A percentile compares a stretch with the other conserved stretches of the same genome.
Conservation (phyloP, 2,113 vertebrate species). For the Pipa parva region DNA sequence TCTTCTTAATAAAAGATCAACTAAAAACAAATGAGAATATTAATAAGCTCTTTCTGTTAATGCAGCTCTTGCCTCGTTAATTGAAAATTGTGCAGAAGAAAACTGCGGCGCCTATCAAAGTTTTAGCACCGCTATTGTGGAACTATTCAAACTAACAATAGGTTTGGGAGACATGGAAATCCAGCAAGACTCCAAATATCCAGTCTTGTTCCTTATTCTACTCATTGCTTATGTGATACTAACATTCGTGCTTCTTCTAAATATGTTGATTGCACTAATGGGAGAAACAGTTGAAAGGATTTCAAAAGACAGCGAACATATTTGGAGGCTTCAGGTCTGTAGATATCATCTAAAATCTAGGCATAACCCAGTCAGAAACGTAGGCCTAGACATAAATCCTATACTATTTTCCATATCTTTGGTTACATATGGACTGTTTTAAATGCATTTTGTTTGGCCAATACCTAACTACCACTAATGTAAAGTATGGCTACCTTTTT, state of each 20-base stretch:
- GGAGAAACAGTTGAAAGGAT: slow-evolving; percentile 73
- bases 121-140: slow-evolving; percentile 62
- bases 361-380: no score
- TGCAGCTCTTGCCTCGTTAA: slow-evolving; percentile 67
- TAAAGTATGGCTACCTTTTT: no score
- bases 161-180: slow-evolving; percentile 72
- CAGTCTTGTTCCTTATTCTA: slow-evolving; percentile 67
- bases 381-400: no score
- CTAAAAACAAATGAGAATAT: no score
- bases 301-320: slow-evolving; percentile 72
- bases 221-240: slow-evolving; percentile 69
- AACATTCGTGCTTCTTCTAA: slow-evolving; percentile 72
- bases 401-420: no score
- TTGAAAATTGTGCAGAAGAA: slow-evolving; percentile 54
- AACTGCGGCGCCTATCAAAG: slow-evolving; percentile 63
- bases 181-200: slow-evolving; percentile 71
- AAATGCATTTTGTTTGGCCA: no score
- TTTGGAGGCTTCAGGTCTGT: slow-evolving; percentile 73
- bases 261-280: slow-evolving; percentile 75
- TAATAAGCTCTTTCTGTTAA: slow-evolving; percentile 15
- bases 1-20: no score
- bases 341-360: background rate
- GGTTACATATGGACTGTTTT: no score
- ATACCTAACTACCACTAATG: no score
- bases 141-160: slow-evolving; percentile 73